Percentiles rank a stretch among this genome's conserved stretches.
Evolutionary conservation across 2,113 vertebrate genomes (phyloP).

Genomic region (Callionymus lyra): DNA sequence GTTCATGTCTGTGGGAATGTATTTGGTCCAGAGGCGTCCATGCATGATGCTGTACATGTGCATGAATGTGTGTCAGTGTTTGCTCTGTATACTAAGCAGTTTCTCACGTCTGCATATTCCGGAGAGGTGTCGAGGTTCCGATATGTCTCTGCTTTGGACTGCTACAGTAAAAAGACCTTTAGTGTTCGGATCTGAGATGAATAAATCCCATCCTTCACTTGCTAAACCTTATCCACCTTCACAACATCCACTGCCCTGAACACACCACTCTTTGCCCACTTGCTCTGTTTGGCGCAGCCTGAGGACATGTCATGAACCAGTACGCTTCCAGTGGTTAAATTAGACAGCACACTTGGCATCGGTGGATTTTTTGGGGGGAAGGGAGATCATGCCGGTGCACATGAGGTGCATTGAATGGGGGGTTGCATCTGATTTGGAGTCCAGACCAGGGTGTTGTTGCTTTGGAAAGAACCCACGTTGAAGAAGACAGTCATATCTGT

Average conservation of each 20-base stretch:
- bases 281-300: slow-evolving; percentile 36
- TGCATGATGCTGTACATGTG: slow-evolving; percentile 15
- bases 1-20: slow-evolving; percentile 6
- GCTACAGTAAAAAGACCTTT: slow-evolving; percentile 17
- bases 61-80: slow-evolving; percentile 43
- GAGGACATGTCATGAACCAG: slow-evolving; percentile 46
- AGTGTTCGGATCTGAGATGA: slow-evolving; percentile 3
- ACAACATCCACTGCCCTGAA: slow-evolving; percentile 4
- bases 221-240: slow-evolving; percentile 22
- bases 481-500: slow-evolving; percentile 8
- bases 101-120: slow-evolving; percentile 18
- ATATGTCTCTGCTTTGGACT: slow-evolving; percentile 19
- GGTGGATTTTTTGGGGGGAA: slow-evolving; percentile 17
- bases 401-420: slow-evolving; percentile 18
- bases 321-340: slow-evolving; percentile 40
- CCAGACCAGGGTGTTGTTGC: slow-evolving; percentile 9
- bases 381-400: slow-evolving; percentile 15
- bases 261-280: slow-evolving; percentile 10
- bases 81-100: slow-evolving; percentile 35
- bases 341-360: slow-evolving; percentile 38
- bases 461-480: neutral
- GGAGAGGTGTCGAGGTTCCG: slow-evolving; percentile 12
- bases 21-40: slow-evolving; percentile 14
- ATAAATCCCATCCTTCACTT: neutral
- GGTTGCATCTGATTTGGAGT: slow-evolving; percentile 14